Evolutionary conservation across 2,797 vertebrate species (phyloP).

Genomic region (Leucoraja ocellata): DNA sequence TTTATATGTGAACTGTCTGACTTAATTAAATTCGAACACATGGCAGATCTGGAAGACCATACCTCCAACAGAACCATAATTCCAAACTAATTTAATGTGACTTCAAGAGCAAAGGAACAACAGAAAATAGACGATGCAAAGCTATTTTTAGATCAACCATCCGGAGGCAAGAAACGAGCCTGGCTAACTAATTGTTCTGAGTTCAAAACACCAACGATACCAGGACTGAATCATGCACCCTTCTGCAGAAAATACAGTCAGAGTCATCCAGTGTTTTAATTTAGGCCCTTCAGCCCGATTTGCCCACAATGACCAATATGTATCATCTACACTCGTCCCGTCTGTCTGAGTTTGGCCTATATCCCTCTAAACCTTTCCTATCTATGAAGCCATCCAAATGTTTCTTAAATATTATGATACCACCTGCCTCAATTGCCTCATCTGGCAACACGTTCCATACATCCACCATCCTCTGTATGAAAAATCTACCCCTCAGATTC

Average conservation of each 20-base stretch:
- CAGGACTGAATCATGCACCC: not conserved
- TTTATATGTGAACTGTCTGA: not conserved
- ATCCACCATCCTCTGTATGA: too few relatives aligned
- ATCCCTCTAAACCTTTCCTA: too few relatives aligned
- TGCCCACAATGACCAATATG: too few relatives aligned
- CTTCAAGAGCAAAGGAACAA: not conserved
- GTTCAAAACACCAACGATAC: not conserved
- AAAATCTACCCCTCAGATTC: too few relatives aligned
- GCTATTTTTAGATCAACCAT: not conserved
- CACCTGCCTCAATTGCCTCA: too few relatives aligned
- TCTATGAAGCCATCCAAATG: too few relatives aligned
- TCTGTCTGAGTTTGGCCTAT: too few relatives aligned
- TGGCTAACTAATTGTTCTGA: not conserved
- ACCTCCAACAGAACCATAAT: conserved; percentile 42
- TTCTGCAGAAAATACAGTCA: not conserved
- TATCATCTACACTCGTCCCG: too few relatives aligned
- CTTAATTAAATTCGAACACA: conserved; percentile 43
- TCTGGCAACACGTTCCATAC: too few relatives aligned
- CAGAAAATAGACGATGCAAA: not conserved
- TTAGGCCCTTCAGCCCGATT: too few relatives aligned
- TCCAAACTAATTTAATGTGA: conserved; percentile 43
- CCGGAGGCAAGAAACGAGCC: not conserved
- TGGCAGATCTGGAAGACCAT: conserved; percentile 44
- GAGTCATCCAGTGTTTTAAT: too few relatives aligned
- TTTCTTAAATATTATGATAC: too few relatives aligned